phyloP scores from a whole-genome alignment of 2,113 vertebrate species.

The Nesogale talazaci region DNA sequence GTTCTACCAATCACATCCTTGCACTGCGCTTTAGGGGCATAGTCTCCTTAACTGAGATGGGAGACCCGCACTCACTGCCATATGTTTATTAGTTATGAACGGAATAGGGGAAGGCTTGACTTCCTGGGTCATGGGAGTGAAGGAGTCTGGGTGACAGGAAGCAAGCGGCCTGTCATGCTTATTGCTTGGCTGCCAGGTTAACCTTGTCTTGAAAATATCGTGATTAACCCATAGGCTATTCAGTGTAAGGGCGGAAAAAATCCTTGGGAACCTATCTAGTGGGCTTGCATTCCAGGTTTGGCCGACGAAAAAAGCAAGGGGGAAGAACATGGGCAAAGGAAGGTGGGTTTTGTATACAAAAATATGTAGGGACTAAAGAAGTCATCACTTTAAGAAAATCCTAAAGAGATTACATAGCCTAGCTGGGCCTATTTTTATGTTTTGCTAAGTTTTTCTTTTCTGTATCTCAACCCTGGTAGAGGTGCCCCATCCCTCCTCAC shows the following conservation, averaged over 20 bases:
- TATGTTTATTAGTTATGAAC: slow-evolving; percentile 76
- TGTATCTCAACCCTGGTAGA: background rate
- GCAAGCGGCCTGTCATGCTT: slow-evolving; percentile 64
- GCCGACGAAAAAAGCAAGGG: slow-evolving; percentile 59
- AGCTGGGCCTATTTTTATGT: background rate
- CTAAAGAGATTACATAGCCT: slow-evolving; percentile 38
- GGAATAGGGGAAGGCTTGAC: slow-evolving; percentile 76
- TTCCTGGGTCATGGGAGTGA: slow-evolving; percentile 78
- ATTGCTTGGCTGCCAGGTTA: slow-evolving; percentile 69
- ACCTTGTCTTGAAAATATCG: slow-evolving; percentile 69
- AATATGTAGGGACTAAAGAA: slow-evolving; percentile 43
- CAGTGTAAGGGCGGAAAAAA: slow-evolving; percentile 67
- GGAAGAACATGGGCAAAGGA: slow-evolving; percentile 72
- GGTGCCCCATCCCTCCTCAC: no score
- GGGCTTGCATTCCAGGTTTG: slow-evolving; percentile 64
- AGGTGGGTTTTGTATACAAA: slow-evolving; percentile 73
- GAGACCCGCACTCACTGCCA: slow-evolving; percentile 44
- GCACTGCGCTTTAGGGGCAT: slow-evolving; percentile 57
- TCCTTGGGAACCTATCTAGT: slow-evolving; percentile 59
- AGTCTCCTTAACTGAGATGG: slow-evolving; percentile 53
- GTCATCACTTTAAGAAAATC: slow-evolving; percentile 14
- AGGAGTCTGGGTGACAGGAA: slow-evolving; percentile 80
- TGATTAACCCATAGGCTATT: slow-evolving; percentile 20
- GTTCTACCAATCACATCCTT: slow-evolving; percentile 70
- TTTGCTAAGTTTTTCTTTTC: slow-evolving; percentile 42